Evolutionary conservation across 2,113 vertebrate species (phyloP), one percentile per base, ranked within the genome.

Genomic region (Epinephelus cyanopodus): DNA sequence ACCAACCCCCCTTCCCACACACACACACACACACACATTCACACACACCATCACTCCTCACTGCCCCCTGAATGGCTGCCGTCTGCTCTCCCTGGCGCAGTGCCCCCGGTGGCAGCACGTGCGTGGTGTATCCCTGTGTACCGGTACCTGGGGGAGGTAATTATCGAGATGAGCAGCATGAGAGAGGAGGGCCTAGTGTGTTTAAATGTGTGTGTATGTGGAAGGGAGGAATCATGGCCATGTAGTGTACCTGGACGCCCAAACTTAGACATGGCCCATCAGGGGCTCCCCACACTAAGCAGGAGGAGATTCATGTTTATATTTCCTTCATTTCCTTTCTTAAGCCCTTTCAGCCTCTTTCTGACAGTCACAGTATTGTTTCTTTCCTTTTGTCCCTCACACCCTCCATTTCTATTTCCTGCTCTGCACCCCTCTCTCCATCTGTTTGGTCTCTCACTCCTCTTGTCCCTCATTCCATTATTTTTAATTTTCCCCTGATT

Each of bases 61-160:
- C 76, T 92, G 86, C 67, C 86, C 92, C 81, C 85, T 85, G 88
- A 90, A 90, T 82, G 78, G 92, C 73, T 87, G 92, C 86, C 85
- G 85, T 93, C 90, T 92, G 92, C 91, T 91, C 74, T 92, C 77
- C 58, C 86, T 89, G 91, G 90, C 82, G 74, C 86, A 84, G 84
- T 92, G 90, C 91, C 91, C 88, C 90, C 48, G 58, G 81, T 92
- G 89, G 91, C 72, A 79, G 81, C 58, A 58, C 67, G 84, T 79
- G 62, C 39, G 25, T 45, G 58, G 79, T 89, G 83, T 88, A 77
- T 88, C 74, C 67, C 86, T 81, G 79, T 87, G 86, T 81, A 80
- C 66, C 9, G 0, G 67, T 90, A 93, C 93, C 93, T 93, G 90
- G 79, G 92, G 92, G 93, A 95, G 87, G 93, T 93, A 91, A 95